Percentiles rank a stretch among this genome's conserved stretches.
phyloP scores from a whole-genome alignment of 2,113 vertebrate genomes.

The Azemiops feae region DNA sequence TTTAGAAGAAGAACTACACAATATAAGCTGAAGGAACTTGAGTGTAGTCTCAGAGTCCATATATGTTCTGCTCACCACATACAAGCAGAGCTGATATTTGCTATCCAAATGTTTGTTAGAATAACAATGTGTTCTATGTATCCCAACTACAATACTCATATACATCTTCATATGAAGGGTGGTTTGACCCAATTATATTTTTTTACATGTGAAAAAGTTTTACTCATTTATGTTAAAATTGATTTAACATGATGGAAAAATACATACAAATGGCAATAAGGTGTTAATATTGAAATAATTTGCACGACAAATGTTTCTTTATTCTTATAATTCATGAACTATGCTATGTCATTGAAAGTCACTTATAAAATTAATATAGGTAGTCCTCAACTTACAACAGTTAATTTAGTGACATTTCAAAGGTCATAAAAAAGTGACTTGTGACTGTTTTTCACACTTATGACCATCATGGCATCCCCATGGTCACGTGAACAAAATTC shows the following conservation, averaged over 20 bases:
- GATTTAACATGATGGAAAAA: not conserved
- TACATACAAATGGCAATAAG: not conserved
- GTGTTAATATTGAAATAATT: not conserved
- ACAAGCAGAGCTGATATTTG: too few relatives aligned
- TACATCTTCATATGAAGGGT: not conserved
- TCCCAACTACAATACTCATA: not conserved
- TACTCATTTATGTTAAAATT: not conserved
- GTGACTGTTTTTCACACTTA: not conserved
- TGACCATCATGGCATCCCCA: not conserved
- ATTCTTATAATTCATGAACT: not conserved
- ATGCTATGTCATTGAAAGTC: not conserved
- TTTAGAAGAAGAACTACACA: too few relatives aligned
- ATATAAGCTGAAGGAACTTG: too few relatives aligned
- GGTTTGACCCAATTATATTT: not conserved
- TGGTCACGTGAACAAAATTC: too few relatives aligned
- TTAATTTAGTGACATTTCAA: too few relatives aligned
- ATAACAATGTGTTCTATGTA: not conserved
- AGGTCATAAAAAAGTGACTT: too few relatives aligned
- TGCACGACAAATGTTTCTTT: conserved; percentile 7
- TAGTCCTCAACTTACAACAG: too few relatives aligned
- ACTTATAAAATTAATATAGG: not conserved
- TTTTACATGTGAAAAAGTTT: not conserved
- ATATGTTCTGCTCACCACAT: too few relatives aligned
- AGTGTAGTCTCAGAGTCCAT: too few relatives aligned
- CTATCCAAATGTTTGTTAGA: not conserved